Conservation (phyloP, 2,797 vertebrate genomes). For the Melanogrammus aeglefinus region DNA sequence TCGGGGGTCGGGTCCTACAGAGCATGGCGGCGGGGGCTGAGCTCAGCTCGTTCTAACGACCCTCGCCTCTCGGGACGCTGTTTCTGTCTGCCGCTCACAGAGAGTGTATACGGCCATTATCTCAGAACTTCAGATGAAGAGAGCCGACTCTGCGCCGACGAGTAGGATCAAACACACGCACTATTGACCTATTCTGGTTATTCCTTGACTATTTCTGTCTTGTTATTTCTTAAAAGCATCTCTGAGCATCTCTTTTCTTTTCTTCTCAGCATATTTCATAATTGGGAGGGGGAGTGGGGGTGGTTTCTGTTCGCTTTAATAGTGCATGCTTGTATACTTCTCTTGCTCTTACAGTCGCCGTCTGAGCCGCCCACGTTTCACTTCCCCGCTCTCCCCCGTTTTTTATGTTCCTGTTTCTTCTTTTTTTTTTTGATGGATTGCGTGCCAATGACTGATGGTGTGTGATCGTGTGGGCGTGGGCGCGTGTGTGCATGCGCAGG, state of each 20-base stretch:
- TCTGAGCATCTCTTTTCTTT: background rate
- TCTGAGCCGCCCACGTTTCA: too few species aligned
- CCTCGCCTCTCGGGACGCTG: background rate
- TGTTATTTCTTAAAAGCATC: background rate
- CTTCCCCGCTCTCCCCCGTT: too few species aligned
- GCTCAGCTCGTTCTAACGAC: background rate
- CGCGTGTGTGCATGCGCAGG: too few species aligned
- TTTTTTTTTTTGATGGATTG: too few species aligned
- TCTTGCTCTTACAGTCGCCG: background rate
- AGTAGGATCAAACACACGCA: background rate
- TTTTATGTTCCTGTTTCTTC: too few species aligned
- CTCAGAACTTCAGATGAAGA: background rate
- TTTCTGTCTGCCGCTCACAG: background rate
- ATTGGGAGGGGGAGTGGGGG: background rate
- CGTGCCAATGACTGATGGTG: too few species aligned
- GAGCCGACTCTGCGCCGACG: background rate
- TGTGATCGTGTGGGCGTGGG: too few species aligned
- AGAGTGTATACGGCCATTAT: background rate
- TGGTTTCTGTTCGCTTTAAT: background rate
- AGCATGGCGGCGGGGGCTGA: background rate
- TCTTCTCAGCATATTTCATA: background rate
- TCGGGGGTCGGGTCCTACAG: too few species aligned
- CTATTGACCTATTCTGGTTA: background rate
- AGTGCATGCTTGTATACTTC: background rate
- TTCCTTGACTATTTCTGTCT: background rate